phyloP scores from a whole-genome alignment of 2,113 vertebrate species.

The Carassius gibelio region DNA sequence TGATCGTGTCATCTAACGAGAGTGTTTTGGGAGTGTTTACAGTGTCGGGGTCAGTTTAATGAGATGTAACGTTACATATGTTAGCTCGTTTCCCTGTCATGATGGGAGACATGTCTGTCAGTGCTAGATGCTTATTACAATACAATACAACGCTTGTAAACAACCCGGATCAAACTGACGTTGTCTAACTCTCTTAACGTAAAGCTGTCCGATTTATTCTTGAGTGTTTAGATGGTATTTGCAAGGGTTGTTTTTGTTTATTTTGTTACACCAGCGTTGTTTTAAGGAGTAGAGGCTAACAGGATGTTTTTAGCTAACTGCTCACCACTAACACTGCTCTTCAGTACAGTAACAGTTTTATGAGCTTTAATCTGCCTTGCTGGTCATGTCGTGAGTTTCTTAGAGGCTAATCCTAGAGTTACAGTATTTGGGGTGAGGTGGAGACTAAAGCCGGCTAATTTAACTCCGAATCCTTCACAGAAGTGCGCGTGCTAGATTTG shows the following conservation, averaged over 20 bases:
- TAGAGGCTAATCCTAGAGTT: not conserved
- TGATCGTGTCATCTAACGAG: not conserved
- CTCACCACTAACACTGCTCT: not conserved
- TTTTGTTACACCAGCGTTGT: not conserved
- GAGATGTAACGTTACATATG: too few relatives aligned
- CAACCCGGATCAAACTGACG: not conserved
- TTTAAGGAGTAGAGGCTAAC: not conserved
- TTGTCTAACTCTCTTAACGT: not conserved
- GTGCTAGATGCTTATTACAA: not conserved
- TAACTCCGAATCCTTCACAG: not conserved
- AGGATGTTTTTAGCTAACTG: not conserved
- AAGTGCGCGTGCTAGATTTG: not conserved
- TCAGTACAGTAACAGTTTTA: too few relatives aligned
- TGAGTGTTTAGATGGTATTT: not conserved
- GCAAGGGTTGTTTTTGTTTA: not conserved
- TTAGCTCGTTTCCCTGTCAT: conserved; percentile 30
- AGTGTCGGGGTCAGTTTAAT: too few relatives aligned
- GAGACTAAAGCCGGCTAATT: not conserved
- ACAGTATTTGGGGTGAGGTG: not conserved
- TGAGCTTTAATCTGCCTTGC: not conserved
- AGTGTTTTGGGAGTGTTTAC: not conserved
- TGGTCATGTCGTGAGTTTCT: not conserved
- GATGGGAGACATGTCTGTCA: conserved; percentile 16
- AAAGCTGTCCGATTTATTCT: not conserved
- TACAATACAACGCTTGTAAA: not conserved